Conservation (phyloP, 2,888 invertebrate genomes). For the Syritta pipiens region DNA sequence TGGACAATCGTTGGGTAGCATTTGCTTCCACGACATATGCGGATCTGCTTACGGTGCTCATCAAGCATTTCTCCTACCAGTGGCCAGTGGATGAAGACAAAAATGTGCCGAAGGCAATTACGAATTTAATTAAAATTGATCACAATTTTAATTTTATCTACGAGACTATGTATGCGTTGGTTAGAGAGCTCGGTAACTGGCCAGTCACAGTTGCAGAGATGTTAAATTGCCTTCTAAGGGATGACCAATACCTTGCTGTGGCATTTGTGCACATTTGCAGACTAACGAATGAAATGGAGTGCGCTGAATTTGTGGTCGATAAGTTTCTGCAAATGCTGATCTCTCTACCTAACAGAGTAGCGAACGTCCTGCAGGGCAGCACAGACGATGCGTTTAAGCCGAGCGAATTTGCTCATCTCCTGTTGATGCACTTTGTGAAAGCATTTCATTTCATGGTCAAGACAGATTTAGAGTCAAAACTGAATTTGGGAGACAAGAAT, state of each 20-base stretch:
- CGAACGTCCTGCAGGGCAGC: conserved; percentile 83
- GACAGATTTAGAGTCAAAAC: too few relatives aligned
- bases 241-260: conserved; percentile 73
- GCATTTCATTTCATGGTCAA: conserved; percentile 82
- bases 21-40: conserved; percentile 80
- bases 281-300: conserved; percentile 70
- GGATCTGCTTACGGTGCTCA: conserved; percentile 80
- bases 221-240: conserved; percentile 71
- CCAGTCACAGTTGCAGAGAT: conserved; percentile 69
- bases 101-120: conserved; percentile 47
- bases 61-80: conserved; percentile 80
- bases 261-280: conserved; percentile 73
- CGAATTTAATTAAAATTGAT: conserved; percentile 75
- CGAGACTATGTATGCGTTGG: conserved; percentile 72
- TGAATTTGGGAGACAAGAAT: conserved; percentile 14
- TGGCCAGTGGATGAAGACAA: conserved; percentile 80
- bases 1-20: conserved; percentile 73
- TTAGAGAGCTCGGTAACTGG: conserved; percentile 67
- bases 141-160: conserved; percentile 74
- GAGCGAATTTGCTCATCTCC: conserved; percentile 81
- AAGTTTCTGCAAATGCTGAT: conserved; percentile 83
- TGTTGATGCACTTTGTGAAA: conserved; percentile 83
- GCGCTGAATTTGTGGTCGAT: conserved; percentile 72
- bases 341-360: conserved; percentile 85
- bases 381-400: conserved; percentile 82